Conservation (phyloP, 2,113 vertebrate species). For the Caretta caretta region DNA sequence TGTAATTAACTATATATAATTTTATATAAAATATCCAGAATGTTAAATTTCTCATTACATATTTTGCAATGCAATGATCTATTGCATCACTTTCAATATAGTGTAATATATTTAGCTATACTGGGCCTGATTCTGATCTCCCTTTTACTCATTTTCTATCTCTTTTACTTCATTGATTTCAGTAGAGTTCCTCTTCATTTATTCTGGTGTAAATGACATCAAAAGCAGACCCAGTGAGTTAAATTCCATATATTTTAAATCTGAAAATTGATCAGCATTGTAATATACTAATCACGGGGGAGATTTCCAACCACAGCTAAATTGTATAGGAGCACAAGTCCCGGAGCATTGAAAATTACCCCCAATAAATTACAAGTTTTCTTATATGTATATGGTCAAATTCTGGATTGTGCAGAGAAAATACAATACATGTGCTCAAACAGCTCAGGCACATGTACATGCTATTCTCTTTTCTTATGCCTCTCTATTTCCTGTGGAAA, state of each 20-base stretch:
- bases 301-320: neutral
- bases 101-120: neutral
- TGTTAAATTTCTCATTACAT: neutral
- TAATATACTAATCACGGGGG: neutral
- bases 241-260: neutral
- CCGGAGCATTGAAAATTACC: neutral
- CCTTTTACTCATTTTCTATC: neutral
- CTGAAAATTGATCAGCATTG: neutral
- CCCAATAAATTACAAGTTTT: neutral
- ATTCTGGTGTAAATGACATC: neutral
- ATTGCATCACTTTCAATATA: neutral
- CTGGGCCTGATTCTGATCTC: neutral
- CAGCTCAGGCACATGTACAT: neutral
- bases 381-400: neutral
- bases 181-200: neutral
- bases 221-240: neutral
- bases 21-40: neutral
- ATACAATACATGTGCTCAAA: neutral
- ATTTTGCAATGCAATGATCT: neutral
- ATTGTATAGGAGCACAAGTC: neutral
- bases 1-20: neutral
- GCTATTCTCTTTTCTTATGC: too few relatives aligned
- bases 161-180: neutral
- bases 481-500: too few relatives aligned
- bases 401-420: neutral